phyloP scores from a whole-genome alignment of 2,113 vertebrate genomes.

The Crotophaga sulcirostris region DNA sequence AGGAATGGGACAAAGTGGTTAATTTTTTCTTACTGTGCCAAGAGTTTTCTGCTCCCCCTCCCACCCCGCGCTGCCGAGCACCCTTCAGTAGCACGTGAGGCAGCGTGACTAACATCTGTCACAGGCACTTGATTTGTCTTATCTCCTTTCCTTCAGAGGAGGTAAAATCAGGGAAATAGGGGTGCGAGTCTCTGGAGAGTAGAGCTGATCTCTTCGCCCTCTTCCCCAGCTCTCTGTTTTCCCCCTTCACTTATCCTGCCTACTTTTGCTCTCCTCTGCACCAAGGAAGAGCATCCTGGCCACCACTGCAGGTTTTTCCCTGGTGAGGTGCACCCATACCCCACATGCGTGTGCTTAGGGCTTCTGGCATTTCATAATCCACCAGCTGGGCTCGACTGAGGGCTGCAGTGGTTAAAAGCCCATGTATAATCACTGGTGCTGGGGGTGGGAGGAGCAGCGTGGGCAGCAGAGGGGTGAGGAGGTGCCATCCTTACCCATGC shows the following conservation, averaged over 20 bases:
- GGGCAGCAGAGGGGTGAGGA: neutral
- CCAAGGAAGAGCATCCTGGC: neutral
- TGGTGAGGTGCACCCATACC: accelerated
- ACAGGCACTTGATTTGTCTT: conserved; percentile 41
- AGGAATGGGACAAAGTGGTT: neutral
- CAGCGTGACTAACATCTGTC: conserved; percentile 55
- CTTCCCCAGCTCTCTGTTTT: neutral
- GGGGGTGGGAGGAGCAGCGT: neutral
- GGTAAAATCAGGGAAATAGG: neutral
- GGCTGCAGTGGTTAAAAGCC: neutral
- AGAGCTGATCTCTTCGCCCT: neutral
- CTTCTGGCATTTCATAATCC: neutral
- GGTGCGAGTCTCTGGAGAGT: neutral
- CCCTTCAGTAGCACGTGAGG: conserved; percentile 40
- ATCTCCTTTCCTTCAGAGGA: conserved; percentile 4
- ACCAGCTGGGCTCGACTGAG: neutral
- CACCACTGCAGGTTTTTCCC: accelerated
- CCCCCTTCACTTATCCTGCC: neutral
- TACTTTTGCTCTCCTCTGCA: neutral
- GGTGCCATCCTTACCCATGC: neutral
- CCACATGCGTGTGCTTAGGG: neutral
- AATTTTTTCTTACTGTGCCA: neutral
- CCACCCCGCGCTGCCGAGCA: neutral
- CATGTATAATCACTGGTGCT: accelerated
- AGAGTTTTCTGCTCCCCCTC: neutral